Conservation (phyloP, 2,888 invertebrate genomes). For the Nemurella pictetii region DNA sequence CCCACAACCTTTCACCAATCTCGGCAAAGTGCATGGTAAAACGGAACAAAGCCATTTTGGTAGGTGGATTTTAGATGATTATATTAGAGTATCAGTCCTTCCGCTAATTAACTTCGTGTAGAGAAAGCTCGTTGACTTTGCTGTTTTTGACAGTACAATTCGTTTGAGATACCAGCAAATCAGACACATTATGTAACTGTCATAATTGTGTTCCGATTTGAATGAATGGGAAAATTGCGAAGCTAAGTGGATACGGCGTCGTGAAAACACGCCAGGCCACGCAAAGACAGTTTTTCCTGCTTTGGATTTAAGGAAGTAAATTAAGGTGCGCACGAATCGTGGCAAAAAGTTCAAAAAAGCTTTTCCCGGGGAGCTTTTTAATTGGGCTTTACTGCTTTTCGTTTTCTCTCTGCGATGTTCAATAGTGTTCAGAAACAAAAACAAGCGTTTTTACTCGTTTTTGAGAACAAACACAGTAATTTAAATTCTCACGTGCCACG, state of each 20-base stretch:
- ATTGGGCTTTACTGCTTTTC: not conserved
- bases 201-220: not conserved
- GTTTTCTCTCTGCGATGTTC: not conserved
- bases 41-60: constrained; percentile 8
- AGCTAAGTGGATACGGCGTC: not conserved
- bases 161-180: not conserved
- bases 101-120: constrained; percentile 6
- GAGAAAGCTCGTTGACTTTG: not conserved
- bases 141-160: not conserved
- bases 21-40: not conserved
- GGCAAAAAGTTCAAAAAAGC: not conserved
- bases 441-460: not conserved
- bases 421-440: not conserved
- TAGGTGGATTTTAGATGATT: constrained; percentile 19
- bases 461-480: no score
- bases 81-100: constrained; percentile 16
- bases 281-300: no score
- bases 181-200: not conserved
- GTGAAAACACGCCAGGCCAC: not conserved
- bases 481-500: no score
- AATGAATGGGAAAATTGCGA: not conserved
- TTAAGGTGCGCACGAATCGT: not conserved
- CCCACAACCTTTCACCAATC: not conserved
- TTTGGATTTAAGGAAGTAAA: not conserved
- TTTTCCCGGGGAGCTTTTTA: not conserved